Conservation (phyloP, 2,888 invertebrate genomes). For the Chalcis sispes region DNA sequence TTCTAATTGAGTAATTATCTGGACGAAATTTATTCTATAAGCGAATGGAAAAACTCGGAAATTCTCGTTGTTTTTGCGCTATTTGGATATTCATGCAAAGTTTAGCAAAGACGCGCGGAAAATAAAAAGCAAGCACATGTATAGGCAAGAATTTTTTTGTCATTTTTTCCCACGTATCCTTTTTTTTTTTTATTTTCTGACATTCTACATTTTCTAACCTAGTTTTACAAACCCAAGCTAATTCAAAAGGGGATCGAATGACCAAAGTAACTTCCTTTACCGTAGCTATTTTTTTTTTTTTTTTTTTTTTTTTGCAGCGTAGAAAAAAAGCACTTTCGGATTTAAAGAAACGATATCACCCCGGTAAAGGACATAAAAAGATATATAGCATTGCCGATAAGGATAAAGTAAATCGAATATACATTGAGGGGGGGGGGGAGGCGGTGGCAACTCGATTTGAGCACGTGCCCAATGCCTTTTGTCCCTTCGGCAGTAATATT, state of each 20-base stretch:
- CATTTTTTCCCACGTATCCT: conserved; percentile 55
- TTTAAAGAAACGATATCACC: conserved; percentile 12
- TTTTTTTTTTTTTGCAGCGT: conserved; percentile 6
- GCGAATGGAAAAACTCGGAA: too few species aligned
- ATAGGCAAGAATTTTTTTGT: too few species aligned
- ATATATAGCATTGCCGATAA: conserved; percentile 33
- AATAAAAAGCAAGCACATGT: too few species aligned
- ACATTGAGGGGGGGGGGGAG: background rate
- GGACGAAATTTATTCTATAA: too few species aligned
- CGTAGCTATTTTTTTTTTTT: too few species aligned
- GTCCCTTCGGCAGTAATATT: conserved; percentile 22
- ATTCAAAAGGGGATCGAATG: background rate
- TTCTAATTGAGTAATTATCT: too few species aligned
- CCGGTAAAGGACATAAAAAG: conserved; percentile 14
- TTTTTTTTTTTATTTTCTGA: too few species aligned
- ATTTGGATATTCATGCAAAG: too few species aligned
- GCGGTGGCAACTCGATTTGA: conserved; percentile 38
- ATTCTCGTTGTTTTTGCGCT: too few species aligned
- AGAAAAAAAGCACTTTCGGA: conserved; percentile 8
- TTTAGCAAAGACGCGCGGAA: too few species aligned
- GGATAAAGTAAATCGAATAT: conserved; percentile 34
- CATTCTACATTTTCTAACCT: too few species aligned
- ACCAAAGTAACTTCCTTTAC: background rate
- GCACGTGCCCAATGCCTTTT: conserved; percentile 27
- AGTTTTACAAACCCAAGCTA: too few species aligned